Base-by-base conservation (phyloP, 2,888 invertebrate species). In the Eremobia ochroleuca region DNA sequence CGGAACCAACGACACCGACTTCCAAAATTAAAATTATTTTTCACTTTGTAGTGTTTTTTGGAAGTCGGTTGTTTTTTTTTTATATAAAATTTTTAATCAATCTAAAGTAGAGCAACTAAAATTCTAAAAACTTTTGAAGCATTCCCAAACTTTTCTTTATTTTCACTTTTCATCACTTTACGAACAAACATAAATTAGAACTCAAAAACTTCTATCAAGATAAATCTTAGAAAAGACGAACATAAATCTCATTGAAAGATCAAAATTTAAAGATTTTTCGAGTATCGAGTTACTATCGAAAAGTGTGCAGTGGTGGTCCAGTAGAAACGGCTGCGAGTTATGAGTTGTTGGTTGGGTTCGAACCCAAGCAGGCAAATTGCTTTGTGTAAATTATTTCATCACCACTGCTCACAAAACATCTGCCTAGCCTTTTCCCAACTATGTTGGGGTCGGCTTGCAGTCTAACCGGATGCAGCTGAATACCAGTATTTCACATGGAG, bases 141-240 rank as follows among this genome's bases (percentile, higher is more conserved):
- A 46, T 62, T 71, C 25, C 8, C 25, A 58, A 70, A 72, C 58
- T 71, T 66, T 73, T 69, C 72, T 74, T 59, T 43, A 74, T 77
- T 82, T 71, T 76, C 65, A 80, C 64, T 82, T 76, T 65, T 80
- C 73, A 79, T 71, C 70, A 73, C 65, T 68, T 49, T 31, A 55
- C 66, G 71, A 78, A 73, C 40, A 25, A 76, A 40, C 43, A 52
- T 83, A 61, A 83, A 81, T 70, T 65, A 55, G 28, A 55, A 59
- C 46, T 70, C 28, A 62, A 65, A 73, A 82, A 75, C 64, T 82
- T 75, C 2, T 46, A 65, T 79, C 28, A 46, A 79, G 68, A 79
- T 75, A 68, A 75, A 61, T 73, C 40, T 82, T 34, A 28, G 49
- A 78, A 69, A 43, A 74, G 59, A 65, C 34, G 64, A 46, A 59